phyloP scores from a whole-genome alignment of 2,797 vertebrate genomes.

The Parotocinclus haroldoi region DNA sequence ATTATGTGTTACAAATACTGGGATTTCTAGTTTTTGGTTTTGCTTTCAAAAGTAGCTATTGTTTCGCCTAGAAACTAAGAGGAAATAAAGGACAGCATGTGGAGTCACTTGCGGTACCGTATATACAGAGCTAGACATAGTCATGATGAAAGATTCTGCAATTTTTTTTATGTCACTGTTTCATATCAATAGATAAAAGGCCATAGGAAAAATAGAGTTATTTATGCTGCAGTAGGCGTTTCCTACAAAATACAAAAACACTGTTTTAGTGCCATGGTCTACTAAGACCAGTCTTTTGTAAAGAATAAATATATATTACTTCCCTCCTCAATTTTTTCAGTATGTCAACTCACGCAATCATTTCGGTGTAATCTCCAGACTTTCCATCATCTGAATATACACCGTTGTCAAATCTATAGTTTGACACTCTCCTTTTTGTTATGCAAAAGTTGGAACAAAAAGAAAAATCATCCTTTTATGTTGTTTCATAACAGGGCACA shows the following conservation, averaged over 20 bases:
- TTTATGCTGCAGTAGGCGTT: conserved; percentile 46
- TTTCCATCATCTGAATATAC: conserved; percentile 7
- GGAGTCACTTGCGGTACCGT: conserved; percentile 25
- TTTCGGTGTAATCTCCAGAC: conserved; percentile 18
- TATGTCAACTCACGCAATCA: conserved; percentile 13
- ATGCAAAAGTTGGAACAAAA: conserved; percentile 25
- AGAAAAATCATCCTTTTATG: conserved; percentile 52
- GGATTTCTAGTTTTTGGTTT: not conserved
- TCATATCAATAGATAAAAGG: conserved; percentile 50
- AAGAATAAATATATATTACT: conserved; percentile 18
- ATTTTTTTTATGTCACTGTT: conserved; percentile 35
- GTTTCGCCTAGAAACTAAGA: conserved; percentile 7
- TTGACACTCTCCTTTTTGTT: conserved; percentile 26
- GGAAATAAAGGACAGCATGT: conserved; percentile 5
- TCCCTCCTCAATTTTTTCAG: conserved; percentile 13
- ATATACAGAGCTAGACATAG: conserved; percentile 30
- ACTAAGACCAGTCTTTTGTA: conserved; percentile 37
- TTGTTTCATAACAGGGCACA: conserved; percentile 45
- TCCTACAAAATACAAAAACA: conserved; percentile 53
- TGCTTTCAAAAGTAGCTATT: conserved; percentile 7
- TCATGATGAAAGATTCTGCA: conserved; percentile 27
- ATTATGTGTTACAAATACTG: too few relatives aligned
- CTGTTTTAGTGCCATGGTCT: conserved; percentile 42
- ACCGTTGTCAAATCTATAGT: conserved; percentile 25
- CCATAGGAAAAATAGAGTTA: conserved; percentile 53